Evolutionary conservation across 2,113 vertebrate genomes (phyloP), one percentile per base, ranked within the genome.

Genomic region (Macquaria ambigua): DNA sequence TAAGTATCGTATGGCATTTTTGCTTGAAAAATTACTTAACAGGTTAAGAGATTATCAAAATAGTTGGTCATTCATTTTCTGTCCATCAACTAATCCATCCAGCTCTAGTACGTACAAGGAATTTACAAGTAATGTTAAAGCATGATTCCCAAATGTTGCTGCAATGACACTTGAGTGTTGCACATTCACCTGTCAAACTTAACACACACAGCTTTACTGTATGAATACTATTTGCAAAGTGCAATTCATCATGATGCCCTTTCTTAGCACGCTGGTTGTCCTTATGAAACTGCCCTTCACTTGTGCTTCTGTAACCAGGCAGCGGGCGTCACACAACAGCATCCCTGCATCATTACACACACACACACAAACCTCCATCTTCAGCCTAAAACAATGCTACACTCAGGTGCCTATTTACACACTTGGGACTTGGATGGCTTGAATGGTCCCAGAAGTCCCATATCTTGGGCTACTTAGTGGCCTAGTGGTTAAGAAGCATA

Each of bases 201-300:
- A 61, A 46, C 34, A 41, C 23, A 43, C 71, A 58, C 53, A 39
- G 55, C 20, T 59, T 53, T 3, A 46, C 16, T 16, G 23, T 28
- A 55, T 28, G 50, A 6, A 56, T 8, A 14, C 55, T 39, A 4
- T 37, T 3, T 14, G 41, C 2, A 31, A 28, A 34, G 43, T 6
- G n/a, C 8, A 55, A 14, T 23, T 64, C 39, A 55, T 18, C 5
- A 5, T 9, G 28, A 34, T 6, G 64, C 2, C 68, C 10, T 43
- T 61, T 34, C 31, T 34, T 34, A 34, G 2, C 18, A 39, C 11
- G 23, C 41, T 23, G 25, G 34, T 31, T 0, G 0, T 64, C 14
- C 74, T 87, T 79, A 85, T 82, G 79, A 84, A 72, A 82, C 58
- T 46, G 79, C 11, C 90, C 87, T 78, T 77, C 67, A 23, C 25